Evolutionary conservation across 2,113 vertebrate genomes (phyloP), one percentile per base, ranked within the genome.

Genomic region (Odocoileus hemionus): DNA sequence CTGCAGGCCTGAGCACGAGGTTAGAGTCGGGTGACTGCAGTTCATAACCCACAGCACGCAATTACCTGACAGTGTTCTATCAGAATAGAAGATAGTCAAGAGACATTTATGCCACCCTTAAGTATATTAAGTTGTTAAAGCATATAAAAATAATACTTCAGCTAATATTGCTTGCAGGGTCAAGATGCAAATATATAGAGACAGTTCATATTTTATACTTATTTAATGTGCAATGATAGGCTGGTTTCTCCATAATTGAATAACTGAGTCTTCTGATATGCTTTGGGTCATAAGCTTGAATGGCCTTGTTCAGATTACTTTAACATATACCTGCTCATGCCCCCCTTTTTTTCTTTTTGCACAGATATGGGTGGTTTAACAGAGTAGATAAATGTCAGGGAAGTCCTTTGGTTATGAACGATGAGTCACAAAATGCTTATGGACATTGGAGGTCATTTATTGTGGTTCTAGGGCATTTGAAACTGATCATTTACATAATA

Each of bases 351-450:
- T 4, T 17, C 5, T 12, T 60, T 61, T 64, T 12, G 33, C 7
- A 39, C 78, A 84, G 85, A 82, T 13, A 95, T 16, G 78, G 76
- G 36, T 12, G 45, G 57, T 57, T 94, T 98, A 96, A 97, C 16
- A 96, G 64, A 61, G 94, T 96, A 94, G 30, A 94, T 98, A 93
- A n/a, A 96, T 97, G 16, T 93, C 82, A 97, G 57, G 91, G n/a
- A 36, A 78, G 92, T 85, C 36, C 90, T 11, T 7, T 85, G 58
- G 16, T 86, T 96, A 84, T 91, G 90, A 95, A 94, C 14, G 74
- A 82, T 82, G 86, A 96, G 58, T 89, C 58, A 96, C 86, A 94
- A 97, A 84, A 90, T 55, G 23, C 45, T 23, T 87, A 64, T 58
- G 36, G 58, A 96, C 96, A 96, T 95, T 3, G 0, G 6, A 57